These are phyloP conservation scores for Steinernema khuongi DNA, from an alignment of 1,140 invertebrate species.

Conservation along the genomic window DNA sequence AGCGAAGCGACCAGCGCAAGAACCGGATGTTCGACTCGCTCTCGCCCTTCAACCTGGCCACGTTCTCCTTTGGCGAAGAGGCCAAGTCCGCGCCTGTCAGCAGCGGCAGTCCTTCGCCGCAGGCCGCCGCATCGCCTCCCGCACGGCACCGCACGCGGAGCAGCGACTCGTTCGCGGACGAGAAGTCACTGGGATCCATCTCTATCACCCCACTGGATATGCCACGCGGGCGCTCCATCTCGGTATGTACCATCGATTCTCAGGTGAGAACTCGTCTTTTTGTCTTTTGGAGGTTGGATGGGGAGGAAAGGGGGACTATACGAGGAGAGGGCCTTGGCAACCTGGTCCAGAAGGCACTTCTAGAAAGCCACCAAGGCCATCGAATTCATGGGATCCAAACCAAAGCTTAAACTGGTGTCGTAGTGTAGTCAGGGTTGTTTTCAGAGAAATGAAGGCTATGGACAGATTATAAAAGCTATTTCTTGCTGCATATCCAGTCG, in stretches of 20 bases:
- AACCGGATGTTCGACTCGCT: constrained; percentile 15
- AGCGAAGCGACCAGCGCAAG: constrained; percentile 3
- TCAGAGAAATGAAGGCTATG: too few relatives aligned
- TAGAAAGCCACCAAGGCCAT: too few relatives aligned
- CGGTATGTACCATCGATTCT: constrained; percentile 14
- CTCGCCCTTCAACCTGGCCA: constrained; percentile 4
- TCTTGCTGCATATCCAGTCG: too few relatives aligned
- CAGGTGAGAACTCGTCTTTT: too few relatives aligned
- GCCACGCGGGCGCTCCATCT: neutral
- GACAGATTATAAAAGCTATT: too few relatives aligned
- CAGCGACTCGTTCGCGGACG: neutral
- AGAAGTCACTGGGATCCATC: neutral
- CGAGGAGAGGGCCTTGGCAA: too few relatives aligned
- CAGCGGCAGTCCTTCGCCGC: neutral
- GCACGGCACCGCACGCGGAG: neutral
- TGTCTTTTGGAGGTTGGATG: too few relatives aligned
- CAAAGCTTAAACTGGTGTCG: too few relatives aligned
- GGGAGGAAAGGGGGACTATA: too few relatives aligned
- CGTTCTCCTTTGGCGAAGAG: neutral
- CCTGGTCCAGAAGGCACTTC: too few relatives aligned
- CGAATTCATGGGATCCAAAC: too few relatives aligned
- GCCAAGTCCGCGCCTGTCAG: neutral
- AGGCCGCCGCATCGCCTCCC: neutral
- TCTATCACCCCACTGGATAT: neutral
- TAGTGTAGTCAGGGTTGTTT: too few relatives aligned